Evolutionary conservation across 2,888 invertebrate species (phyloP).

Genomic region (Stomorhina lunata): DNA sequence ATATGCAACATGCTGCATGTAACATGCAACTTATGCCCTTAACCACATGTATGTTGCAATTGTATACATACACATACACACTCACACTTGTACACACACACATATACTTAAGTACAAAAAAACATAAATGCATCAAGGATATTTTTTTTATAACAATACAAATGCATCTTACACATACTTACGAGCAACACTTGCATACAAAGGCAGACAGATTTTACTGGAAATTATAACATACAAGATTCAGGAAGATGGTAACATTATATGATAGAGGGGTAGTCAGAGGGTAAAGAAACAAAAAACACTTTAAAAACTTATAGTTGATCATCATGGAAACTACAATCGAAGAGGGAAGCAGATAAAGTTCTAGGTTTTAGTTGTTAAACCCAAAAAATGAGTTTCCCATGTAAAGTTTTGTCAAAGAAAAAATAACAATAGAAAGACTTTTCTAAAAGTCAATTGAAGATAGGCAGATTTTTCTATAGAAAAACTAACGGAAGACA

Average conservation of each 20-base stretch:
- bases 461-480: too few species aligned
- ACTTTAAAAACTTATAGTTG: neutral
- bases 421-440: too few species aligned
- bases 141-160: constrained; percentile 4
- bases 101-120: neutral
- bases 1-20: constrained; percentile 64
- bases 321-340: too few species aligned
- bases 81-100: neutral
- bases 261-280: neutral
- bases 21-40: constrained; percentile 53
- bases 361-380: too few species aligned
- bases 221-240: neutral
- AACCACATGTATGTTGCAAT: too few species aligned
- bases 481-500: too few species aligned
- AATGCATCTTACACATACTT: neutral
- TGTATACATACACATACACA: too few species aligned
- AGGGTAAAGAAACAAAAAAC: too few species aligned
- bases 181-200: neutral
- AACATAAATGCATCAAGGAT: neutral
- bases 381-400: too few species aligned
- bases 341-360: too few species aligned
- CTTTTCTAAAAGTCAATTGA: too few species aligned
- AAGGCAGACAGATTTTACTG: neutral
- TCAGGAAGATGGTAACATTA: constrained; percentile 14
- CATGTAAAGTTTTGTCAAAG: too few species aligned